Base-by-base conservation (phyloP, 2,113 vertebrate genomes). In the Syngnathus scovelli region DNA sequence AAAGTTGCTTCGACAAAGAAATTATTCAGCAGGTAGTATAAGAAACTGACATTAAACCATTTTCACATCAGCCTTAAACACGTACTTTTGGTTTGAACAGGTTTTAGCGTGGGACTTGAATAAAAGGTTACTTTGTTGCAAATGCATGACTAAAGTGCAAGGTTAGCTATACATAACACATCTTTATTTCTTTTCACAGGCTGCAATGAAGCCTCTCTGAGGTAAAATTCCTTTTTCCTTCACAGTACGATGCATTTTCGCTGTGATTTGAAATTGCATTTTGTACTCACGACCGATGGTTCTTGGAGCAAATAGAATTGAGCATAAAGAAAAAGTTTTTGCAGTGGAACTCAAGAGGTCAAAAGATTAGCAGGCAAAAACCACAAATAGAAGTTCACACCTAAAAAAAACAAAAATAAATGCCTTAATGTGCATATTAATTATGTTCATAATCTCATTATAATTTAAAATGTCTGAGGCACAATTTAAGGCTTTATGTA, bases 131-230 rank as follows among this genome's bases (percentile, higher is more conserved):
- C 49, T 56, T 69, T 44, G 48, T 68, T 36, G 15, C 72, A 79
- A 66, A 46, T 62, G 63, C 33, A 64, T 68, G 38, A 60, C 67
- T 85, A 86, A 87, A 83, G 86, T 87, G 86, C 79, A 74, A 69
- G 69, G 75, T 54, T 66, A 70, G 46, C 70, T 69, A 54, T 73
- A 65, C 54, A 68, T 56, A 74, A 66, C 72, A 64, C 68, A 72
- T 67, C 61, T 63, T 37, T 39, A 61, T 71, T 8, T 77, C 39
- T 27, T 70, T 78, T 79, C 49, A 71, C 44, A 71, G 21, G 23
- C 46, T 51, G 71, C 66, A 64, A 56, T 64, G 33, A 59, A 56
- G 52, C 58, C 38, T 70, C 43, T 43, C 12, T 43, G 23, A 71
- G 46, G 9, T 36, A 5, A 39, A 71, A 67, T 74, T 73, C 37